Evolutionary conservation across 64 coral and sea anemone species (phyloP).

Genomic region (Stylophora pistillata): DNA sequence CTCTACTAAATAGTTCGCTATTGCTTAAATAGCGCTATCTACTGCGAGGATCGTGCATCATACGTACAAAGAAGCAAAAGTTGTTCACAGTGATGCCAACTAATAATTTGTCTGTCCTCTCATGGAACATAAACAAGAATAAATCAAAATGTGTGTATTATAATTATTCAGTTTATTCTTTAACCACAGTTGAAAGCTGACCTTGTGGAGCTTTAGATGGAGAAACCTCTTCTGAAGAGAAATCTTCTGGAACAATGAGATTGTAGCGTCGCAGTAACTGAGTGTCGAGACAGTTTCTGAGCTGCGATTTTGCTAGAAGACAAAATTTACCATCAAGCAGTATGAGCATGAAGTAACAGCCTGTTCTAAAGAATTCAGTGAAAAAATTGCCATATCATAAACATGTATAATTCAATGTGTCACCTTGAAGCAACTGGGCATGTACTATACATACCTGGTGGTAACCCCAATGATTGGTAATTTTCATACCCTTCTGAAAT

Average conservation of each 20-base stretch:
- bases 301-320: constrained; percentile 65
- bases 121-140: too few species aligned
- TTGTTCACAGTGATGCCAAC: too few species aligned
- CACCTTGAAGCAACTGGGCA: too few species aligned
- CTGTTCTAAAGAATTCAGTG: too few species aligned
- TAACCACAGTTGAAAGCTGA: neutral
- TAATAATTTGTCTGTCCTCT: too few species aligned
- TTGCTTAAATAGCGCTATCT: too few species aligned
- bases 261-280: constrained; percentile 66
- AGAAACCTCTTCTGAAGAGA: constrained; percentile 57
- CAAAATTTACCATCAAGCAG: neutral
- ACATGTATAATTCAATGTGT: too few species aligned
- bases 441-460: constrained; percentile 57
- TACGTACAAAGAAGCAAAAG: too few species aligned
- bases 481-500: constrained; percentile 77
- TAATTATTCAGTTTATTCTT: neutral
- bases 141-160: too few species aligned
- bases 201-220: constrained; percentile 61
- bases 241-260: constrained; percentile 89
- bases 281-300: constrained; percentile 78
- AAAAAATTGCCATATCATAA: too few species aligned
- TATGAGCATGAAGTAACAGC: neutral
- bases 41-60: too few species aligned
- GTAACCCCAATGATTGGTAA: constrained; percentile 74
- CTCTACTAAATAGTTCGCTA: too few species aligned